Conservation (phyloP, 2,797 vertebrate species). For the Chaetophractus vellerosus region DNA sequence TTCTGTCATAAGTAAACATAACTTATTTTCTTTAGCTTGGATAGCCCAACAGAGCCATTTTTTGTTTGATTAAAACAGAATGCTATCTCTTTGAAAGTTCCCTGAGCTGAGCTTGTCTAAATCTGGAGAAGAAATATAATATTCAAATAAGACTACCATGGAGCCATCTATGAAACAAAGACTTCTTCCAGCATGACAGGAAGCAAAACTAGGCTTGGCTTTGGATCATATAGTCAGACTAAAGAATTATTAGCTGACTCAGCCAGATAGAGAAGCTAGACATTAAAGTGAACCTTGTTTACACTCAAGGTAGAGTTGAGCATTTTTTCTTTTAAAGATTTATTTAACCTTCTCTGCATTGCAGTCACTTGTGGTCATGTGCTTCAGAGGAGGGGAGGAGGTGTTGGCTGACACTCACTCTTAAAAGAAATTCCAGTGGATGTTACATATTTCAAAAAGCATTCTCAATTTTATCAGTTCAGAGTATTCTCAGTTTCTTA, state of each 20-base stretch:
- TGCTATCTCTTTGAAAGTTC: slow-evolving; percentile 1
- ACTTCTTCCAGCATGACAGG: not conserved
- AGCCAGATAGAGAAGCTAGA: not conserved
- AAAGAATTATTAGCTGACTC: slow-evolving; percentile 58
- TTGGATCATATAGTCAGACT: not conserved
- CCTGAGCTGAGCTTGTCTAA: not conserved
- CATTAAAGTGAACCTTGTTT: slow-evolving; percentile 5
- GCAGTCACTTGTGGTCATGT: not conserved
- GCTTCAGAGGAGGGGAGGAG: not conserved
- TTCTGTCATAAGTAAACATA: slow-evolving; percentile 86
- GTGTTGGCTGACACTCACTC: not conserved
- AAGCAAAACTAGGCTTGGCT: slow-evolving; percentile 14
- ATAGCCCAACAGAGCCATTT: slow-evolving; percentile 74
- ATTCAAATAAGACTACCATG: not conserved
- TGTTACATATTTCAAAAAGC: not conserved
- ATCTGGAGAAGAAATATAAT: not conserved
- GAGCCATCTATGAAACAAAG: not conserved
- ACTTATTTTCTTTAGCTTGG: slow-evolving; percentile 84
- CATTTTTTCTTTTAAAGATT: slow-evolving; percentile 36
- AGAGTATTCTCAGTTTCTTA: too few species aligned
- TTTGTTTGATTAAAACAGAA: slow-evolving; percentile 61
- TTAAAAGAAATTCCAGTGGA: slow-evolving; percentile 29
- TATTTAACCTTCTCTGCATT: not conserved
- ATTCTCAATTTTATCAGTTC: too few species aligned
- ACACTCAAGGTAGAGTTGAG: slow-evolving; percentile 75